Evolutionary conservation across 2,888 invertebrate genomes (phyloP).

Genomic region (Plebejus anna): DNA sequence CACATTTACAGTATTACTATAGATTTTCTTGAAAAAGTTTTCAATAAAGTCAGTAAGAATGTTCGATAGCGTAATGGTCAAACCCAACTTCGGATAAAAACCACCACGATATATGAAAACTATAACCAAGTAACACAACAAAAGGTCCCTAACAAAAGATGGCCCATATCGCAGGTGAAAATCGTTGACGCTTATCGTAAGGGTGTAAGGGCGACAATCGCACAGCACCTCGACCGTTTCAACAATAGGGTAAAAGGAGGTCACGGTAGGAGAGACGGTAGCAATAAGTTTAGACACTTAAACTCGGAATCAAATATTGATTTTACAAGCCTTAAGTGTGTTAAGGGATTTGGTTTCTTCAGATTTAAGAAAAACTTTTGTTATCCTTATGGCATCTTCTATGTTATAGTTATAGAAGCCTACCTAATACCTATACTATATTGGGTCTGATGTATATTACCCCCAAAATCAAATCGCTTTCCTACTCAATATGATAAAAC

Average conservation of each 20-base stretch:
- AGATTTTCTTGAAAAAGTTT: not conserved
- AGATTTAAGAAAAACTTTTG: not conserved
- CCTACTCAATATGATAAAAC: too few species aligned
- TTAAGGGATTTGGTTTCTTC: not conserved
- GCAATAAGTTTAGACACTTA: constrained; percentile 43
- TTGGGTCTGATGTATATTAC: too few species aligned
- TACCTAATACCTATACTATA: too few species aligned
- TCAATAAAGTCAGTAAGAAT: constrained; percentile 10
- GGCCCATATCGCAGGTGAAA: constrained; percentile 35
- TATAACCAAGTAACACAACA: constrained; percentile 37
- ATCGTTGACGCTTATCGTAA: constrained; percentile 31
- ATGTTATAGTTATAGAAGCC: too few species aligned
- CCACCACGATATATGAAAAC: constrained; percentile 41
- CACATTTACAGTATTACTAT: too few species aligned
- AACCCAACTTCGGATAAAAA: constrained; percentile 30
- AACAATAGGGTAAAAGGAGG: constrained; percentile 50
- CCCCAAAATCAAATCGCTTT: too few species aligned
- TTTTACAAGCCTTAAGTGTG: constrained; percentile 34
- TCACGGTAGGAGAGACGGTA: constrained; percentile 51
- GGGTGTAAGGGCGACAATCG: constrained; percentile 30
- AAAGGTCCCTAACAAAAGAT: constrained; percentile 42
- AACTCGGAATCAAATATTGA: constrained; percentile 42
- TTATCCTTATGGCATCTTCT: not conserved
- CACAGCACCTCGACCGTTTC: constrained; percentile 30
- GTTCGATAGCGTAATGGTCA: not conserved